These are phyloP conservation scores for Sphaerophoria taeniata DNA, from an alignment of 2,888 invertebrate genomes.

Conservation along the genomic window DNA sequence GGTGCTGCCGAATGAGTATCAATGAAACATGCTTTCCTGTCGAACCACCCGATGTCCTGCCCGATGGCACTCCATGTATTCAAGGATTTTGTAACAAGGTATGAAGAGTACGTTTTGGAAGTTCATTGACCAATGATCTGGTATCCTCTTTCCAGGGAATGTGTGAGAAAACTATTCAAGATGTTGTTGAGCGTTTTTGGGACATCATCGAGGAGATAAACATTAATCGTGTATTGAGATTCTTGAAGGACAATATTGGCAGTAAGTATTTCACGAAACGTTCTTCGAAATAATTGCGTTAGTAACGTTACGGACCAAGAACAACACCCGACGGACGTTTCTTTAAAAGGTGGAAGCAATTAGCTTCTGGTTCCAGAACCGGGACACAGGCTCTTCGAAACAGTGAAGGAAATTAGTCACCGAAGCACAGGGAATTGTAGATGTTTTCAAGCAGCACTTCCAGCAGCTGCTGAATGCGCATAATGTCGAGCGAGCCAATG, in stretches of 20 bases:
- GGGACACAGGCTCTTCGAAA: too few species aligned
- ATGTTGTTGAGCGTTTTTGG: constrained; percentile 98
- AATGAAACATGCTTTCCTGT: constrained; percentile 96
- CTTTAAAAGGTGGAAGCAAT: too few species aligned
- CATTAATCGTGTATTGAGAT: constrained; percentile 94
- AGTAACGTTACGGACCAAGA: too few species aligned
- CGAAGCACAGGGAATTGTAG: too few species aligned
- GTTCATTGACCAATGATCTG: background rate
- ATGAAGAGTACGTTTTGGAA: constrained; percentile 72
- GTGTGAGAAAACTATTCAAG: constrained; percentile 97
- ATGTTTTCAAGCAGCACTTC: too few species aligned
- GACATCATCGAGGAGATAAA: constrained; percentile 98
- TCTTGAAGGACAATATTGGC: constrained; percentile 96
- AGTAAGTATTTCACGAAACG: constrained; percentile 84
- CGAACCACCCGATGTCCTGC: constrained; percentile 93
- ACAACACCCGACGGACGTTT: too few species aligned
- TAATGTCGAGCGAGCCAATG: too few species aligned
- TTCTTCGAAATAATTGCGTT: too few species aligned
- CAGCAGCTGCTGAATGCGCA: too few species aligned
- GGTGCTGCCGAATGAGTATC: constrained; percentile 94
- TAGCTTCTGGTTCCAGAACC: too few species aligned
- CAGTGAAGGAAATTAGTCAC: too few species aligned
- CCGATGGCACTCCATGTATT: constrained; percentile 97
- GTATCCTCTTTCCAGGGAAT: constrained; percentile 87
- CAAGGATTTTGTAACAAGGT: constrained; percentile 98